Evolutionary conservation across 2,888 invertebrate species (phyloP).

Genomic region (Kuschelorhynchus macadamiae): DNA sequence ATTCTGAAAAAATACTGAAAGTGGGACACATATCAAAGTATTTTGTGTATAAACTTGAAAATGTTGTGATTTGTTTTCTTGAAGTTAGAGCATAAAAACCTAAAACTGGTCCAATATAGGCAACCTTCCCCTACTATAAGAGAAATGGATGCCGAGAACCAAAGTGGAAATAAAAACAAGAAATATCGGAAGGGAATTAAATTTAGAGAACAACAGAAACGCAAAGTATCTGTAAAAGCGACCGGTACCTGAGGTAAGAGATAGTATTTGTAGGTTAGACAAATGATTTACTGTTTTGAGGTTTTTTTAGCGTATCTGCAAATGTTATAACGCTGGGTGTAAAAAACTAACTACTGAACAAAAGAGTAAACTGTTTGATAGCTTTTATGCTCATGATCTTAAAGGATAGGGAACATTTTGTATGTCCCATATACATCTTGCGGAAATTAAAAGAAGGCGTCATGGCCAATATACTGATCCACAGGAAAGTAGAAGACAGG

Average conservation of each 20-base stretch:
- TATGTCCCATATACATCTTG: slow-evolving; percentile 18
- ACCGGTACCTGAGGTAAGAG: slow-evolving; percentile 17
- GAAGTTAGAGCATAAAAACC: no score
- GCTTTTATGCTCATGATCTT: slow-evolving; percentile 17
- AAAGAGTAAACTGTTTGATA: slow-evolving; percentile 17
- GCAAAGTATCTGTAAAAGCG: slow-evolving; percentile 8
- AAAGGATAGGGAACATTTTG: slow-evolving; percentile 22
- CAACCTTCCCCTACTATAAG: no score
- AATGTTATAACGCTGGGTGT: slow-evolving; percentile 13
- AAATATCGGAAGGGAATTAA: no score
- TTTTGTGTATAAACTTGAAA: no score
- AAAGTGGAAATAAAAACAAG: no score
- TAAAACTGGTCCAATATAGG: no score
- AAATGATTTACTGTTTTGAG: not conserved
- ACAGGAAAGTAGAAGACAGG: slow-evolving; percentile 18
- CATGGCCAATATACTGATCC: slow-evolving; percentile 21
- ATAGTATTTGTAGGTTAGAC: slow-evolving; percentile 11
- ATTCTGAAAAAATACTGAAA: no score
- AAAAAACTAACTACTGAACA: slow-evolving; percentile 25
- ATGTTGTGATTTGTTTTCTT: no score
- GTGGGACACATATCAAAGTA: no score
- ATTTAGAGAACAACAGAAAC: slow-evolving; percentile 17
- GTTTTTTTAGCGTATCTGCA: slow-evolving; percentile 13
- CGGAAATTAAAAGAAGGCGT: slow-evolving; percentile 16
- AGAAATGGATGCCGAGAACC: no score